Evolutionary conservation across 2,888 invertebrate genomes (phyloP).

Genomic region (Odontothrips loti): DNA sequence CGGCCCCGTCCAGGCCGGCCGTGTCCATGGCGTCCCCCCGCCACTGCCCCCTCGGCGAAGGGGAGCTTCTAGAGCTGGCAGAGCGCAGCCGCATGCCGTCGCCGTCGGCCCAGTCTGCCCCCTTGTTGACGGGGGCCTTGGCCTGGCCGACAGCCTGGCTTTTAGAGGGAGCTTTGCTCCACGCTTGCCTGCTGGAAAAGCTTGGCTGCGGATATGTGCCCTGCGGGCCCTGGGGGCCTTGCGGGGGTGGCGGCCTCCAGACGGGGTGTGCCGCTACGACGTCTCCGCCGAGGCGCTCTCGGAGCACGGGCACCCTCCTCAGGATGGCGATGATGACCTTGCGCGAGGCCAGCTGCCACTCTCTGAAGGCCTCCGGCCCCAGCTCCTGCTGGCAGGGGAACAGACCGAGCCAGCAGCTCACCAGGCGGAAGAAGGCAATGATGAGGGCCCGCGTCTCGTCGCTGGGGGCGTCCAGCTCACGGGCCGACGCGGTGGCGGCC

Average conservation of each 20-base stretch:
- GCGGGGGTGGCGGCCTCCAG: background rate
- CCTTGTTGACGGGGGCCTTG: background rate
- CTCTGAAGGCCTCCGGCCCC: background rate
- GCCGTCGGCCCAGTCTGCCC: too few relatives aligned
- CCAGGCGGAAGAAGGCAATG: conserved; percentile 22
- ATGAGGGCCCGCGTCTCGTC: conserved; percentile 12
- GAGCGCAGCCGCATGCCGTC: too few relatives aligned
- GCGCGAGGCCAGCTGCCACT: conserved; percentile 16
- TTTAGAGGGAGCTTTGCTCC: background rate
- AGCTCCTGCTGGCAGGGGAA: conserved; percentile 15
- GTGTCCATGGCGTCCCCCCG: background rate
- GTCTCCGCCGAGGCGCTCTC: background rate
- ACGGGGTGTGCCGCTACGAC: background rate
- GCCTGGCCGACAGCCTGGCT: background rate
- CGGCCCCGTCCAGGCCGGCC: background rate
- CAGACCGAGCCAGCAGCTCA: conserved; percentile 18
- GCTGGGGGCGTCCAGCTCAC: background rate
- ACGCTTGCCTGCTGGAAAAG: background rate
- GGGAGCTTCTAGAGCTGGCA: background rate
- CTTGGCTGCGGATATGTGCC: too few relatives aligned
- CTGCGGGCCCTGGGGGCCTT: background rate
- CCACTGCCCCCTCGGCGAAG: background rate
- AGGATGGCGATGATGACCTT: conserved; percentile 18
- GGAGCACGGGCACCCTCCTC: conserved; percentile 7
- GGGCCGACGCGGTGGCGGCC: background rate